A percentile compares a stretch with the other conserved stretches of the same genome.
Evolutionary conservation across 2,113 vertebrate species (phyloP).

Genomic region (Hucho hucho): DNA sequence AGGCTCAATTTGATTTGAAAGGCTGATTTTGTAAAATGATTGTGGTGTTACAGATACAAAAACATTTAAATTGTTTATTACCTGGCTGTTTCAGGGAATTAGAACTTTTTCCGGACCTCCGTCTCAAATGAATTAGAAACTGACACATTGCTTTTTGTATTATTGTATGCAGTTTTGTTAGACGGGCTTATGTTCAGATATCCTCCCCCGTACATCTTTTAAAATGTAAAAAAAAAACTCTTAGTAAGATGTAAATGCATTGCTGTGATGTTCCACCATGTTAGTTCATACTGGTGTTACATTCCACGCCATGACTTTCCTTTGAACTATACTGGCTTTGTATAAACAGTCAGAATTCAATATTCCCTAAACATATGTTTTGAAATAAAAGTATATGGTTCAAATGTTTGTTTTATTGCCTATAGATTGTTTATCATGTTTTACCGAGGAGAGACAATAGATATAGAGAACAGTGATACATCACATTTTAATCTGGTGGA

Average conservation of each 20-base stretch:
- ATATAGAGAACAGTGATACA: too few relatives aligned
- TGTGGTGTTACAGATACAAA: not conserved
- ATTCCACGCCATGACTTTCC: not conserved
- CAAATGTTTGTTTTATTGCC: not conserved
- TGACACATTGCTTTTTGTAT: too few relatives aligned
- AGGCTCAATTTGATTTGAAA: not conserved
- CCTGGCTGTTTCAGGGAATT: too few relatives aligned
- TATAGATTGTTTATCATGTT: not conserved
- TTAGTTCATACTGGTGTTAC: not conserved
- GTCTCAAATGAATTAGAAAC: too few relatives aligned
- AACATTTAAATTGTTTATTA: not conserved
- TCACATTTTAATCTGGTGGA: too few relatives aligned
- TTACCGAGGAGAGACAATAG: too few relatives aligned
- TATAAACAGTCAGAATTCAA: not conserved
- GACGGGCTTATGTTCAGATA: too few relatives aligned
- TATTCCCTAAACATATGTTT: not conserved
- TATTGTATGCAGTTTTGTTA: not conserved
- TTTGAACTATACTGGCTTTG: slow-evolving; percentile 15
- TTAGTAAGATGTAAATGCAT: slow-evolving; percentile 5
- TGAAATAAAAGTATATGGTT: slow-evolving; percentile 4
- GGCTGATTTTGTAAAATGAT: not conserved
- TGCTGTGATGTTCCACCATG: not conserved
- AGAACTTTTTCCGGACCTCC: too few relatives aligned
- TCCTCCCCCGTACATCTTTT: too few relatives aligned
- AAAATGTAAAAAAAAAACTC: too few relatives aligned